Percentiles rank a stretch among this genome's conserved stretches.
Conservation (phyloP, 2,113 vertebrate genomes). For the Oryzias curvinotus region DNA sequence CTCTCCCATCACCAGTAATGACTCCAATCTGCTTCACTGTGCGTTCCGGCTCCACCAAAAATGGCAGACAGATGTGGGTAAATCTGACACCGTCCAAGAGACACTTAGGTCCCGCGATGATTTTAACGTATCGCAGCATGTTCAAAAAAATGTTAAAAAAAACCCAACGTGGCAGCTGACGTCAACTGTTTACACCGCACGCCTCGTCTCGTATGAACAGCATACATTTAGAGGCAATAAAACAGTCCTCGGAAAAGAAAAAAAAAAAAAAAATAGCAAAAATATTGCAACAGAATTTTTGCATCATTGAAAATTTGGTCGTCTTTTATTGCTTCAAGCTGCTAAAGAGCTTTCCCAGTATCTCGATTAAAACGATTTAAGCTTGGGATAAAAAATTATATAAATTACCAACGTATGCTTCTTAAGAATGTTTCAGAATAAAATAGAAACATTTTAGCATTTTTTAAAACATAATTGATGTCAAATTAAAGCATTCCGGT, state of each 20-base stretch:
- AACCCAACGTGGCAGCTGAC: constrained; percentile 7
- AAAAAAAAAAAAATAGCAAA: too few relatives aligned
- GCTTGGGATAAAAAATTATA: too few relatives aligned
- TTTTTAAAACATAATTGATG: too few relatives aligned
- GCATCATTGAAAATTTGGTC: background rate
- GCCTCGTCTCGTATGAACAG: constrained; percentile 25
- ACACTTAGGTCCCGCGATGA: constrained; percentile 1
- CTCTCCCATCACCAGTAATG: constrained; percentile 63
- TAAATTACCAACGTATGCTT: too few relatives aligned
- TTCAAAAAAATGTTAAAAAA: constrained; percentile 7
- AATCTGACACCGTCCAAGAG: constrained; percentile 19
- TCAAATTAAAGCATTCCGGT: too few relatives aligned
- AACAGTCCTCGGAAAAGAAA: constrained; percentile 11
- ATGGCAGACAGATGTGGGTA: constrained; percentile 51
- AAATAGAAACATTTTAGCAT: too few relatives aligned
- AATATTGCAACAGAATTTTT: background rate
- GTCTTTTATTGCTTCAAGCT: background rate
- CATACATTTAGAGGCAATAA: constrained; percentile 27
- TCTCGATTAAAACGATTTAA: too few relatives aligned
- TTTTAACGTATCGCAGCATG: constrained; percentile 3
- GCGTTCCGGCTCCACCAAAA: constrained; percentile 44
- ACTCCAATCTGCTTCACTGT: constrained; percentile 57
- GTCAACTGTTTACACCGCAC: constrained; percentile 35
- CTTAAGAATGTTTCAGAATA: too few relatives aligned
- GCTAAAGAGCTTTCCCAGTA: background rate